phyloP scores from a whole-genome alignment of 1,140 invertebrate genomes.

The Drosophila takahashii region DNA sequence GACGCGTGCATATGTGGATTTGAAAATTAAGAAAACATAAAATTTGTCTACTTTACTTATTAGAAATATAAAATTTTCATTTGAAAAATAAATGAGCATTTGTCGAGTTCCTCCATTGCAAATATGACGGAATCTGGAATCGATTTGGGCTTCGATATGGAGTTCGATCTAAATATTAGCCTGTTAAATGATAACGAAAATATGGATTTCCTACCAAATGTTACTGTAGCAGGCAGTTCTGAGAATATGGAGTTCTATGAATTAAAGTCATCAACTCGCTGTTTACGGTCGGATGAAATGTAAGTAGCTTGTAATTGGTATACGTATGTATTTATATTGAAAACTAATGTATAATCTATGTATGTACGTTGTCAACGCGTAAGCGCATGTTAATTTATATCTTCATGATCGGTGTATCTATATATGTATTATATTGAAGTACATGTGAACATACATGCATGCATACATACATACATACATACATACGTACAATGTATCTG shows the following conservation, averaged over 20 bases:
- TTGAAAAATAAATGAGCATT: conserved; percentile 2
- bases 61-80: background rate
- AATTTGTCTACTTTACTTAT: background rate
- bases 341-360: background rate
- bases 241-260: conserved; percentile 41
- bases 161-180: conserved; percentile 42
- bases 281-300: conserved; percentile 36
- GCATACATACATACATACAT: conserved; percentile 3
- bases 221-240: conserved; percentile 33
- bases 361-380: background rate
- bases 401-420: background rate
- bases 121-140: conserved; percentile 42
- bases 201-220: conserved; percentile 35
- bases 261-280: conserved; percentile 36
- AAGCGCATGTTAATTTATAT: conserved; percentile 1
- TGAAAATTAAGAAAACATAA: background rate
- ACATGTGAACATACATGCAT: background rate
- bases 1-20: conserved; percentile 9
- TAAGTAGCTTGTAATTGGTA: conserved; percentile 9
- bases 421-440: background rate
- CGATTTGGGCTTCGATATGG: conserved; percentile 41
- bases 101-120: background rate
- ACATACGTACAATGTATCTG: background rate
- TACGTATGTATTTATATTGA: background rate
- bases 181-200: conserved; percentile 35